Base-by-base conservation (phyloP, 2,888 invertebrate species). In the Oegoconia quadripuncta region DNA sequence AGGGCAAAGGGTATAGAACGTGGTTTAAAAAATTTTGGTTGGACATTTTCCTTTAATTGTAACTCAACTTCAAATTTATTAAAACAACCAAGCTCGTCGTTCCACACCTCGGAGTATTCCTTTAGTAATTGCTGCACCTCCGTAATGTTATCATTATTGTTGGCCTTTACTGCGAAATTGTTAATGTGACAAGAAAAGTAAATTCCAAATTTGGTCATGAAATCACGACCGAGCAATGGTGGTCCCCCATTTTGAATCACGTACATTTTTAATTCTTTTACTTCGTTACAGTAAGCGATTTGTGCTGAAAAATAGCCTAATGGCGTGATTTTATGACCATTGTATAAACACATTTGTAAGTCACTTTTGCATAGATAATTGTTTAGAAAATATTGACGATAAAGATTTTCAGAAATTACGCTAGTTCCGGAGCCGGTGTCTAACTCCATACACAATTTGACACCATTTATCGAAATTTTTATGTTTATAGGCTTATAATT, bases 1-100 rank as follows among this genome's bases (percentile, higher is more conserved):
- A 53, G 34, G 3, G 56, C 56, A n/a, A 53, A 56, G 6, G 57
- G 54, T 11, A 56, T 34, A 13, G 47, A 14, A 6, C 55, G 38
- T 11, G 48, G 46, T 37, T 52, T 54, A 15, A 38, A 47, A 36
- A 33, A 44, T 9, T 41, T 44, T 9, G 44, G 44, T 12, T 11
- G 8, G 1, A 14, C 18, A 13, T 14, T 14, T 17, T 41, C 41
- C 29, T 44, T 41, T 9, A 44, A 16, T 3, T 29, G 9, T 20
- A 44, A 30, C 2, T 36, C 2, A 4, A 41, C 35, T 20, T 37
- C 9, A 12, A 32, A 42, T 18, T 46, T 39, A 37, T 46, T 46
- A 11, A 46, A 46, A 4, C 3, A n/a, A 2, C 45, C 45, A 12
- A 45, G 22, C 7, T 45, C 39, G 6, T 37, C 33, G 2, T 11